Evolutionary conservation across 2,797 vertebrate genomes (phyloP).

Genomic region (Enoplosus armatus): DNA sequence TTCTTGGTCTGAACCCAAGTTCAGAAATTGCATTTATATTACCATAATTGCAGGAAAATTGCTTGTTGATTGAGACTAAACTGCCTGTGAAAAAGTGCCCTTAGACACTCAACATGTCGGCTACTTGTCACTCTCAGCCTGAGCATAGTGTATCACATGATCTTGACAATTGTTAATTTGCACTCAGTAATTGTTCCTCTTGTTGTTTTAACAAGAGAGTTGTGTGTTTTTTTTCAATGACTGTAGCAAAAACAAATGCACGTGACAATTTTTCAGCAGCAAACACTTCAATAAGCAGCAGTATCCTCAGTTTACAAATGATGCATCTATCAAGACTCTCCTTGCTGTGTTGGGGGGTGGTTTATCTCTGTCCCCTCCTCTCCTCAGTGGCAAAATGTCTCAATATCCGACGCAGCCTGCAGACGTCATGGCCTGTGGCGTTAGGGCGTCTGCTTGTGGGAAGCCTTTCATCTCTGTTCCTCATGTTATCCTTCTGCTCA

Average conservation of each 20-base stretch:
- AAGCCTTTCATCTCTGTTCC: conserved; percentile 38
- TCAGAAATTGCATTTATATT: background rate
- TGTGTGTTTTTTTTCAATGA: too few species aligned
- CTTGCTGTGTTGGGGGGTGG: too few species aligned
- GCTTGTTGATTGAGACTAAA: background rate
- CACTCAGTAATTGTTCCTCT: background rate
- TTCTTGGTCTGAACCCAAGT: background rate
- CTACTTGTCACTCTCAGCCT: too few species aligned
- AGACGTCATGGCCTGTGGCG: conserved; percentile 9
- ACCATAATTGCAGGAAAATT: background rate
- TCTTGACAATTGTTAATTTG: background rate
- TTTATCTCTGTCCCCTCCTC: background rate
- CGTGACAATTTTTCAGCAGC: background rate
- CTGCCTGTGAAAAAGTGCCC: background rate
- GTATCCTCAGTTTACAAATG: background rate
- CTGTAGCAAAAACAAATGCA: background rate
- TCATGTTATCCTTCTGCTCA: background rate
- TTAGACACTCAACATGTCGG: background rate
- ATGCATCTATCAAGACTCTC: background rate
- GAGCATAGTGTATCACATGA: background rate
- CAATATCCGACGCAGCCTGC: background rate
- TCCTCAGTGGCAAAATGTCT: background rate
- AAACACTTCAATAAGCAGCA: background rate
- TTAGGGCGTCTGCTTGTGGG: conserved; percentile 10
- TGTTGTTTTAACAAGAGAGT: background rate